Evolutionary conservation across 2,888 invertebrate genomes (phyloP).

Genomic region (Aplocera efformata): DNA sequence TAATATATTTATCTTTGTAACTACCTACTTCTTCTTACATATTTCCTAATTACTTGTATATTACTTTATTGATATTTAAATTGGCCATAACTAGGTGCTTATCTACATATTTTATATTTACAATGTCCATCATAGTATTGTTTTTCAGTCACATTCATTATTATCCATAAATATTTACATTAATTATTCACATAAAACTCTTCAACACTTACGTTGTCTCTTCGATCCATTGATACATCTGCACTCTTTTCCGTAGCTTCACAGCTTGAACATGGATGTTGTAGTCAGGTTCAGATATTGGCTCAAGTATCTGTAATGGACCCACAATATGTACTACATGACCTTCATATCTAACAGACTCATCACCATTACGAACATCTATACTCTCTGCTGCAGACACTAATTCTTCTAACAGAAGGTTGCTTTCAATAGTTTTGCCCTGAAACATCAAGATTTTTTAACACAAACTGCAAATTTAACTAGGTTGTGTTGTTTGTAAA

Average conservation of each 20-base stretch:
- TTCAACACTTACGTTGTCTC: slow-evolving; percentile 84
- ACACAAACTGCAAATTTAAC: slow-evolving; percentile 3
- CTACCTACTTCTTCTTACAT: no score
- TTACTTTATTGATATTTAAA: no score
- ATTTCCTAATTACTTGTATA: no score
- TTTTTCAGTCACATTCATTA: no score
- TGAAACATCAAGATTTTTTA: slow-evolving; percentile 40
- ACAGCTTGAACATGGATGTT: slow-evolving; percentile 91
- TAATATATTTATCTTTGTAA: no score
- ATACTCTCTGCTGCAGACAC: slow-evolving; percentile 72
- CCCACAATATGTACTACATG: slow-evolving; percentile 89
- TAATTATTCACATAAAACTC: no score
- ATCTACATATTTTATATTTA: no score
- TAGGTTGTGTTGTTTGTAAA: not conserved
- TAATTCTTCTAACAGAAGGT: slow-evolving; percentile 89
- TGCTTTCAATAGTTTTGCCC: slow-evolving; percentile 90
- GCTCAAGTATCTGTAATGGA: slow-evolving; percentile 86
- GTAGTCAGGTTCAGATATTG: slow-evolving; percentile 92
- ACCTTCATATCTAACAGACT: slow-evolving; percentile 85
- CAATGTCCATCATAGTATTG: no score
- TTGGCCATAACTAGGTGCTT: no score
- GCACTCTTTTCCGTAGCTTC: slow-evolving; percentile 90
- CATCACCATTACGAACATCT: slow-evolving; percentile 86
- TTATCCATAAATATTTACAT: no score
- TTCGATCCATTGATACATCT: slow-evolving; percentile 97